Evolutionary conservation across 2,113 vertebrate species (phyloP).

Genomic region (Heterotis niloticus): DNA sequence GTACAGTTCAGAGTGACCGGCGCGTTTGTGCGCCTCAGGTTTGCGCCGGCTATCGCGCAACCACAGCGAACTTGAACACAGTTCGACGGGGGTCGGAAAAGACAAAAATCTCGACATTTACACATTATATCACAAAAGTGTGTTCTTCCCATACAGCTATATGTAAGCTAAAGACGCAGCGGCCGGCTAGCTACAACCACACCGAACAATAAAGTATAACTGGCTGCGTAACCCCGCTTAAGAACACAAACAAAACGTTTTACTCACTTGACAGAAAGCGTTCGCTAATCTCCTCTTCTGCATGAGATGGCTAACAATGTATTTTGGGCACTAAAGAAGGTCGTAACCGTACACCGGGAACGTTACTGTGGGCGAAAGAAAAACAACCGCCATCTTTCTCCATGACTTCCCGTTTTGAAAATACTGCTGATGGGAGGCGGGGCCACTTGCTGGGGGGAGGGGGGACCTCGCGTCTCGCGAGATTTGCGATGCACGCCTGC

Average conservation of each 20-base stretch:
- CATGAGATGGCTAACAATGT: neutral
- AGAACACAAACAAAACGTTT: neutral
- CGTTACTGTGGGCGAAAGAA: neutral
- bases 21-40: too few species aligned
- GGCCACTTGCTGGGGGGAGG: neutral
- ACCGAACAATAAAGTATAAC: neutral
- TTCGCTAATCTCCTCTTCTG: neutral
- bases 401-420: conserved; percentile 16
- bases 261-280: neutral
- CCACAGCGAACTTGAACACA: too few species aligned
- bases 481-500: neutral
- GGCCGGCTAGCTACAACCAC: neutral
- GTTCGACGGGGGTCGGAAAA: too few species aligned
- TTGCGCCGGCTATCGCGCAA: too few species aligned
- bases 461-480: conserved; percentile 2
- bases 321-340: neutral
- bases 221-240: neutral
- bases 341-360: neutral
- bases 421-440: neutral
- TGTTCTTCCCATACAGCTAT: neutral
- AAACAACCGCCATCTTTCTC: neutral
- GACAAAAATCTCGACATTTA: neutral
- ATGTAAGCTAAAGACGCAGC: neutral
- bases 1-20: too few species aligned
- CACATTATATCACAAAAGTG: neutral